Evolutionary conservation across 2,797 vertebrate species (phyloP).

Genomic region (Gymnoscopelus microlampas): DNA sequence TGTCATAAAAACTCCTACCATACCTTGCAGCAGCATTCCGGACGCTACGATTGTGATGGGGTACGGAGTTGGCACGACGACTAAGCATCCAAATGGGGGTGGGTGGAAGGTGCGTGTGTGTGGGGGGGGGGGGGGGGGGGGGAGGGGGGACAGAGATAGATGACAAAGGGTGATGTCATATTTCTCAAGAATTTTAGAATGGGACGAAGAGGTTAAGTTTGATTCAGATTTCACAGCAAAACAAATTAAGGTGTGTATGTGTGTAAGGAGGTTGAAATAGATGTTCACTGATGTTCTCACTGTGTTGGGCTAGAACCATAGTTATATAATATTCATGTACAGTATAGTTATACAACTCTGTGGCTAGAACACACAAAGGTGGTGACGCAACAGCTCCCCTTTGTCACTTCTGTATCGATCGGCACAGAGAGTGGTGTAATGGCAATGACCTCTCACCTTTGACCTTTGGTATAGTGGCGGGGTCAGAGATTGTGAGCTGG

Average conservation of each 20-base stretch:
- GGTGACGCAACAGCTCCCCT: constrained; percentile 11
- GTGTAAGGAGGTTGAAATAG: too few relatives aligned
- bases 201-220: constrained; percentile 45
- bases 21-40: constrained; percentile 56
- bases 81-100: constrained; percentile 38
- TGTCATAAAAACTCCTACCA: constrained; percentile 73
- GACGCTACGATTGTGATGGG: constrained; percentile 57
- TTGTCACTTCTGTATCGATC: constrained; percentile 16
- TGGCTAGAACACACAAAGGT: background rate
- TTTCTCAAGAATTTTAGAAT: constrained; percentile 43
- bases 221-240: constrained; percentile 4
- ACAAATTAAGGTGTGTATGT: background rate
- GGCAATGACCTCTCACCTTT: constrained; percentile 61
- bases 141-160: too few relatives aligned
- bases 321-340: too few relatives aligned
- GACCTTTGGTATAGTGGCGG: constrained; percentile 43
- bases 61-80: constrained; percentile 45
- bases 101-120: constrained; percentile 2
- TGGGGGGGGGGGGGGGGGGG: too few relatives aligned
- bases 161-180: constrained; percentile 64
- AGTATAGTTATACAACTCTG: too few relatives aligned
- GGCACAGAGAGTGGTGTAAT: constrained; percentile 41
- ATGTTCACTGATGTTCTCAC: too few relatives aligned
- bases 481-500: constrained; percentile 32
- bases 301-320: too few relatives aligned